phyloP scores from a whole-genome alignment of 2,113 vertebrate species.

The Zapornia atra region DNA sequence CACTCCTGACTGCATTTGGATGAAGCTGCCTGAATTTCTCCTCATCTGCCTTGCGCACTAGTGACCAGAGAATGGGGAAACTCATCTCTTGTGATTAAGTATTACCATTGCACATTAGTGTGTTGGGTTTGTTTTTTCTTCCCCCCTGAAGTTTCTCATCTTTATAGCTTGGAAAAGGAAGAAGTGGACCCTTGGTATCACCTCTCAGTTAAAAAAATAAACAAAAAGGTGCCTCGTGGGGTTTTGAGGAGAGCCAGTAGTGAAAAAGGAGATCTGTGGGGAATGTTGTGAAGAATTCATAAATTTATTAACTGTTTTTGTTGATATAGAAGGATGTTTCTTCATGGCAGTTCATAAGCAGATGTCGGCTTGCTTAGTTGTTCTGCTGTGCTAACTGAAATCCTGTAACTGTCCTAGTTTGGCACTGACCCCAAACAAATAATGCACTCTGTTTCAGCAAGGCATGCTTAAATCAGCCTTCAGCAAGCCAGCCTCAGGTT shows the following conservation, averaged over 20 bases:
- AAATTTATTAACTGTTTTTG: not conserved
- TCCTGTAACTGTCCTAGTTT: not conserved
- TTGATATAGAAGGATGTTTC: not conserved
- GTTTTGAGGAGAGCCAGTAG: not conserved
- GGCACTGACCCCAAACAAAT: not conserved
- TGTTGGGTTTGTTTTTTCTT: not conserved
- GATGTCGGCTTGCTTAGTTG: not conserved
- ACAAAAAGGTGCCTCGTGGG: not conserved
- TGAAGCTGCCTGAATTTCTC: not conserved
- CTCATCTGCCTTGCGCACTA: not conserved
- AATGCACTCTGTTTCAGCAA: not conserved
- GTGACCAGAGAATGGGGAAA: not conserved
- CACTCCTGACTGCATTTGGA: not conserved
- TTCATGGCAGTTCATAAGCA: not conserved
- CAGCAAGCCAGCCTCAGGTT: not conserved
- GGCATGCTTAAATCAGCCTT: not conserved
- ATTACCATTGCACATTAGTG: accelerated
- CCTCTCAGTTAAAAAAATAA: not conserved
- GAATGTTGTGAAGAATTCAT: not conserved
- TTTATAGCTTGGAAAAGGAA: not conserved
- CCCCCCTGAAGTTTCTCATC: not conserved
- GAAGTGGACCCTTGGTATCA: not conserved
- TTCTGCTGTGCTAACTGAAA: not conserved
- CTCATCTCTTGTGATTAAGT: accelerated
- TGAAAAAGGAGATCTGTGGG: not conserved